phyloP scores from a whole-genome alignment of 1,140 invertebrate species.

The Lepidurus arcticus region DNA sequence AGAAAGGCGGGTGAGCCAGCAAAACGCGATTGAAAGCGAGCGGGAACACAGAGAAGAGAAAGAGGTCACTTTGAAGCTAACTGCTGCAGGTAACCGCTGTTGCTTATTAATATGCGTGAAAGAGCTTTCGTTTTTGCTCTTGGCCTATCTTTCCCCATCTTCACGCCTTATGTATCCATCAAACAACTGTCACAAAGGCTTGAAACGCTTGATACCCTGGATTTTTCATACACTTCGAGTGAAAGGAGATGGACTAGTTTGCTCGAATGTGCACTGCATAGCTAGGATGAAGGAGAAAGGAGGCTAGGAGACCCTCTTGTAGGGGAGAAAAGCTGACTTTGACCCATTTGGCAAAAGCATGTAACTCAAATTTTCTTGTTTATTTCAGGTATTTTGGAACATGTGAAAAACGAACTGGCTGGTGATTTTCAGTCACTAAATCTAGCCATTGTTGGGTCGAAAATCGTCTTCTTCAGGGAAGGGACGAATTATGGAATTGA shows the following conservation, averaged over 20 bases:
- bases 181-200: not conserved
- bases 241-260: slow-evolving; percentile 8
- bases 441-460: not conserved
- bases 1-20: slow-evolving; percentile 9
- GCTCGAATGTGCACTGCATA: not conserved
- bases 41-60: not conserved
- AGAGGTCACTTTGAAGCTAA: slow-evolving; percentile 5
- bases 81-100: not conserved
- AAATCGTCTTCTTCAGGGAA: slow-evolving; percentile 20
- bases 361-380: not conserved
- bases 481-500: slow-evolving; percentile 26
- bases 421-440: too few relatives aligned
- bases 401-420: not conserved
- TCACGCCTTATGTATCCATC: not conserved
- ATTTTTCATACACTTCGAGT: not conserved
- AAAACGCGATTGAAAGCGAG: not conserved
- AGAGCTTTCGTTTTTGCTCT: slow-evolving; percentile 15
- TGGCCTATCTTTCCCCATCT: not conserved
- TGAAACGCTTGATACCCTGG: not conserved
- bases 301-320: not conserved
- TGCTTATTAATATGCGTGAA: not conserved
- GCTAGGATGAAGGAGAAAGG: slow-evolving; percentile 8
- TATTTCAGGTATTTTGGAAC: not conserved
- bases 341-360: not conserved
- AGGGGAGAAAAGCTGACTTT: slow-evolving; percentile 1